Conservation (phyloP, 2,797 vertebrate genomes). For the Chrysolophus pictus region DNA sequence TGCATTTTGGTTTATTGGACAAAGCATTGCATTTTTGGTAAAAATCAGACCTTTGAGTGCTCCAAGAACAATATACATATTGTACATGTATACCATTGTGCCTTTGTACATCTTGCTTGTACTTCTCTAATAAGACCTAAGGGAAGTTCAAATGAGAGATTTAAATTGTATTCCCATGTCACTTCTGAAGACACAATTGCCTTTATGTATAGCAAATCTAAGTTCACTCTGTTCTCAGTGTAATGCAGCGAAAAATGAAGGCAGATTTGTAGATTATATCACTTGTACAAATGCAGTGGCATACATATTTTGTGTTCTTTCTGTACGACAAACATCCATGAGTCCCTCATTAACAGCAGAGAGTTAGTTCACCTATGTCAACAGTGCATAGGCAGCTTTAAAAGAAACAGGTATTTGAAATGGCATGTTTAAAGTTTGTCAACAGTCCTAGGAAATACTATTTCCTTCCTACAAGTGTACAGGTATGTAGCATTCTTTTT, state of each 20-base stretch:
- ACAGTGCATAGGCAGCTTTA: conserved; percentile 4
- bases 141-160: background rate
- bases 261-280: background rate
- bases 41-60: background rate
- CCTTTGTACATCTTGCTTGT: background rate
- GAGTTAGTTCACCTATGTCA: background rate
- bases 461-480: background rate
- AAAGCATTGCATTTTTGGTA: background rate
- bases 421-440: background rate
- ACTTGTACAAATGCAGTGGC: background rate
- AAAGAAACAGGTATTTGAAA: conserved; percentile 5
- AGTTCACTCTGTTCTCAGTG: background rate
- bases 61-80: background rate
- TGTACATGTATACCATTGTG: background rate
- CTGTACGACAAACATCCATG: background rate
- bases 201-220: background rate
- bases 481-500: background rate
- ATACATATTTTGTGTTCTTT: background rate
- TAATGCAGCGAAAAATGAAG: background rate
- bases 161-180: background rate
- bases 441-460: background rate
- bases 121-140: background rate
- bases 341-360: conserved; percentile 53
- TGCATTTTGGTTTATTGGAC: background rate
- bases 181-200: background rate